Conservation (phyloP, 2,888 invertebrate species). For the Smittia aterrima region DNA sequence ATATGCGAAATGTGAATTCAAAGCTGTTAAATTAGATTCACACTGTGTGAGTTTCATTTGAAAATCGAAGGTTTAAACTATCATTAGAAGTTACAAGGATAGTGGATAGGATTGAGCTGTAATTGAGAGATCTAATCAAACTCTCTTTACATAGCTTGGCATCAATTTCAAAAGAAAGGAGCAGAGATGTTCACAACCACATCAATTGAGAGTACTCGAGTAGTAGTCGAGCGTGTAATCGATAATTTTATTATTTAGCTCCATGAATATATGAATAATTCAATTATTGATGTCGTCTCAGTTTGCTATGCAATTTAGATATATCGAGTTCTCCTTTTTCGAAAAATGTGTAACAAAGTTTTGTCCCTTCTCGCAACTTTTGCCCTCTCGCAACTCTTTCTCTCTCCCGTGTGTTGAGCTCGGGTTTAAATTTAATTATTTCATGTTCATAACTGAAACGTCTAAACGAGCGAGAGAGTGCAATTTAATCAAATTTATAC, state of each 20-base stretch:
- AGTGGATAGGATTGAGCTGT: no score
- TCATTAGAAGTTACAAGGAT: neutral
- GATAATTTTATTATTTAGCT: conserved; percentile 22
- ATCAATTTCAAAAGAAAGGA: no score
- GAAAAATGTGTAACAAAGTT: neutral
- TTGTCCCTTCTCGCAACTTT: neutral
- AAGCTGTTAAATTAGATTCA: conserved; percentile 13
- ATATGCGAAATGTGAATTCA: conserved; percentile 14
- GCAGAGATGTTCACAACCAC: no score
- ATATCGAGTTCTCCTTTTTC: neutral
- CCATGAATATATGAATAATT: neutral
- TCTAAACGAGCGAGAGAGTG: neutral
- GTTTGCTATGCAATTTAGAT: neutral
- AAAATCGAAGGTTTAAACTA: neutral
- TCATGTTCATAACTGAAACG: conserved; percentile 33
- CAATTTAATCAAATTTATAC: conserved; percentile 38
- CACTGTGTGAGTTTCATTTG: neutral
- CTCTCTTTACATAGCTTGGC: no score
- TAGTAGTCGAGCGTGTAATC: conserved; percentile 29
- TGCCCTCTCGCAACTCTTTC: neutral
- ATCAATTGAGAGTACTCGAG: neutral
- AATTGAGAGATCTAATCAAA: no score
- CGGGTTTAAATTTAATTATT: conserved; percentile 35
- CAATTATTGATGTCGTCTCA: conserved; percentile 2
- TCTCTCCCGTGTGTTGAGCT: neutral